Conservation (phyloP, 2,888 invertebrate species). For the Eilema depressum region DNA sequence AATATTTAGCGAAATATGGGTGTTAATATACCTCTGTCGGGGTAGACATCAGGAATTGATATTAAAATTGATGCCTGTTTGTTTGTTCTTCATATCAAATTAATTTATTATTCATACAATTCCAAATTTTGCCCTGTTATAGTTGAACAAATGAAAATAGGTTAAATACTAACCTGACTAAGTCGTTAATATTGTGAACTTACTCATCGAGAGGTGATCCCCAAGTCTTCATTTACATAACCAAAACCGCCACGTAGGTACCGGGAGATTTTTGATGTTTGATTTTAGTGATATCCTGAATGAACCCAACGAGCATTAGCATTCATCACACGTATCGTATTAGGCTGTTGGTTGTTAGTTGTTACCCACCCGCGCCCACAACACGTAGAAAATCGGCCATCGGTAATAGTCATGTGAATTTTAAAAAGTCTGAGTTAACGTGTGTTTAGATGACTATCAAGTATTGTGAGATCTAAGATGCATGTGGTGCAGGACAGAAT, state of each 20-base stretch:
- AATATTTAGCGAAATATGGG: no score
- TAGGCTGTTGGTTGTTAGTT: constrained; percentile 22
- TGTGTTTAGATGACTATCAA: constrained; percentile 7
- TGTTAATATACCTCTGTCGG: no score
- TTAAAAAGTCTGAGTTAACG: constrained; percentile 19
- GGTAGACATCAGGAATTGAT: no score
- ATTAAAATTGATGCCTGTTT: no score
- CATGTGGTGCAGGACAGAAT: neutral
- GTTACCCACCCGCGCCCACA: constrained; percentile 6
- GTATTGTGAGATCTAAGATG: neutral
- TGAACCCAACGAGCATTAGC: constrained; percentile 23
- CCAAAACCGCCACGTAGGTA: neutral
- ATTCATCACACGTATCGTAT: constrained; percentile 42
- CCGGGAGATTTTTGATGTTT: neutral
- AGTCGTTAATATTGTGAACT: no score
- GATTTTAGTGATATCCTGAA: constrained; percentile 13
- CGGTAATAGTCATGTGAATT: constrained; percentile 38
- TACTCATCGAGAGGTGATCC: no score
- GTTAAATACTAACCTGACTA: no score
- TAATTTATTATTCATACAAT: no score
- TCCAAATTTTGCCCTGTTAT: no score
- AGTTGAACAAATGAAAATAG: no score
- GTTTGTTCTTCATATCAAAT: no score
- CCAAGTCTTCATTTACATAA: neutral
- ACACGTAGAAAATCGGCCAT: constrained; percentile 23